Conservation (phyloP, 2,113 vertebrate genomes). For the Lophochroa leadbeateri region DNA sequence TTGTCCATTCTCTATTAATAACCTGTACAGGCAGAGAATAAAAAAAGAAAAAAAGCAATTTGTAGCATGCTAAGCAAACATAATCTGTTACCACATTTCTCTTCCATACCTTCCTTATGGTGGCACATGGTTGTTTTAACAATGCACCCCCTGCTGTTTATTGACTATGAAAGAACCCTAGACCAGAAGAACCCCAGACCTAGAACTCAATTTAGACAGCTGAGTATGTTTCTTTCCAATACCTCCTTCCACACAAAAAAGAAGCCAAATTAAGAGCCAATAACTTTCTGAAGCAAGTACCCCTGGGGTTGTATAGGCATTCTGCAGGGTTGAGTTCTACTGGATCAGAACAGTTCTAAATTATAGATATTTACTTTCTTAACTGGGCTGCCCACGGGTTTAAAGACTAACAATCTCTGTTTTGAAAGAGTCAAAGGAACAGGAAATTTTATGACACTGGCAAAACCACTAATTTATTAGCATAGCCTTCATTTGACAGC, state of each 20-base stretch:
- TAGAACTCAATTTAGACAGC: background rate
- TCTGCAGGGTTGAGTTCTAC: background rate
- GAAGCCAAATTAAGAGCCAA: background rate
- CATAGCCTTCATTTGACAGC: background rate
- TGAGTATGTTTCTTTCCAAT: background rate
- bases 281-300: background rate
- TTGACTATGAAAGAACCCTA: background rate
- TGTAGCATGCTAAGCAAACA: background rate
- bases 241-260: background rate
- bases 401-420: background rate
- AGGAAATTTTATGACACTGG: background rate
- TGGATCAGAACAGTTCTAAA: background rate
- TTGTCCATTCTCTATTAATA: background rate
- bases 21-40: background rate
- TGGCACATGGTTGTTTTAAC: background rate
- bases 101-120: background rate
- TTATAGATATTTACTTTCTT: background rate
- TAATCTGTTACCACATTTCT: background rate
- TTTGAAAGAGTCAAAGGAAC: background rate
- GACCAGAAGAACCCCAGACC: background rate
- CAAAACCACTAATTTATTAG: background rate
- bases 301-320: background rate
- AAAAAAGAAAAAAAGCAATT: background rate
- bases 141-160: fast-evolving
- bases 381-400: background rate